Evolutionary conservation across 2,888 invertebrate species (phyloP), one percentile per base, ranked within the genome.

Genomic region (Lomographa bimaculata): DNA sequence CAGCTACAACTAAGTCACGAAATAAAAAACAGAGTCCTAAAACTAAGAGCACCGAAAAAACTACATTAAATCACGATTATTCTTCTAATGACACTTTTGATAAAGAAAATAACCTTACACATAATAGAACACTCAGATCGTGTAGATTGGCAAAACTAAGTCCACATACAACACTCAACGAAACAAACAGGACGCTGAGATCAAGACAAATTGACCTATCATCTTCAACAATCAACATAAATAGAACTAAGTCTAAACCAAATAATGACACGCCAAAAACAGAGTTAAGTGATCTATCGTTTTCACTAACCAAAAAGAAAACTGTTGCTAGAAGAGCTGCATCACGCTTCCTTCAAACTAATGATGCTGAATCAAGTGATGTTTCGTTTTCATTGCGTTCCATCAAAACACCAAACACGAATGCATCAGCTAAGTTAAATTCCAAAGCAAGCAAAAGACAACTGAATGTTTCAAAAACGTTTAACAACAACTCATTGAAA

Each of bases 321-420:
- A 5, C 12, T 5, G 1, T 17, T 23, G 18, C 28, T 1, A 36
- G 16, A n/a, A 14, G 14, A 1, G 17, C 5, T 5, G 30, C 28
- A 5, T 28, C 28, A 7, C 21, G 25, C 2, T 7, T 33, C 9
- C 8, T 11, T 3, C 23, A 24, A 19, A 1, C 29, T 5, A 27
- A 42, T 1, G 42, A 39, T 7, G 26, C 33, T 3, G 44, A 51
- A 8, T 43, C 28, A 5, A 63, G 64, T 39, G 50, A 61, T 18
- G 17, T 63, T 5, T 59, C 64, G 3, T 63, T 61, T 42, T 50
- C 59, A 1, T 21, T 63, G 20, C n/a, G n/a, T n/a, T n/a, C n/a
- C n/a, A n/a, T n/a, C n/a, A n/a, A n/a, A n/a, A n/a, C n/a, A n/a
- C n/a, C n/a, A n/a, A n/a, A n/a, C n/a, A n/a, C n/a, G n/a, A n/a